These are phyloP conservation scores for Chydorus sphaericus DNA, from an alignment of 2,888 invertebrate species.

Conservation along the genomic window DNA sequence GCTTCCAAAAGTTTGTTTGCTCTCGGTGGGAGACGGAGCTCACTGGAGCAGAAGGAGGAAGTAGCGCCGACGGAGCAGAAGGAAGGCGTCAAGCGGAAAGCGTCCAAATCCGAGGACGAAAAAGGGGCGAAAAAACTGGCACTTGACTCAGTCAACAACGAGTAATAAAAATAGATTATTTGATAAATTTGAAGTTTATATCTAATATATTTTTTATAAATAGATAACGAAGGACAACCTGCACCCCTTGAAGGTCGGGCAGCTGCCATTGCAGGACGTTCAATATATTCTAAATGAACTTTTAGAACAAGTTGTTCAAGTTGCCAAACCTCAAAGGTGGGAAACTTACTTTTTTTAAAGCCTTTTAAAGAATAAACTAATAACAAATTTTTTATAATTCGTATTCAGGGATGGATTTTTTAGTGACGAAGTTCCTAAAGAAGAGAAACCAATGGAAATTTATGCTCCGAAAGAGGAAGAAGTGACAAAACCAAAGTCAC, in stretches of 20 bases:
- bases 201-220: no score
- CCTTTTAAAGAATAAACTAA: not conserved
- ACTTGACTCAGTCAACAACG: no score
- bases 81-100: not conserved
- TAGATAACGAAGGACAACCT: not conserved
- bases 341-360: not conserved
- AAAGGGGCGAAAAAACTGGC: not conserved
- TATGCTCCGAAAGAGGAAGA: not conserved
- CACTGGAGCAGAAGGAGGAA: slow-evolving; percentile 1
- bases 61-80: not conserved
- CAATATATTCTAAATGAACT: slow-evolving; percentile 13
- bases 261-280: slow-evolving; percentile 5
- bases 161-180: no score
- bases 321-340: not conserved
- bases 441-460: not conserved
- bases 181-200: no score
- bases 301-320: slow-evolving; percentile 8
- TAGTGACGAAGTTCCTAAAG: not conserved
- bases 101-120: slow-evolving; percentile 3
- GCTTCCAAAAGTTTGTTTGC: not conserved
- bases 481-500: not conserved
- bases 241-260: slow-evolving; percentile 2
- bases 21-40: not conserved
- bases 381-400: not conserved
- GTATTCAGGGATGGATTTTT: not conserved